A percentile compares a stretch with the other conserved stretches of the same genome.
Evolutionary conservation across 2,888 invertebrate genomes (phyloP).

Genomic region (Lathronympha strigana): DNA sequence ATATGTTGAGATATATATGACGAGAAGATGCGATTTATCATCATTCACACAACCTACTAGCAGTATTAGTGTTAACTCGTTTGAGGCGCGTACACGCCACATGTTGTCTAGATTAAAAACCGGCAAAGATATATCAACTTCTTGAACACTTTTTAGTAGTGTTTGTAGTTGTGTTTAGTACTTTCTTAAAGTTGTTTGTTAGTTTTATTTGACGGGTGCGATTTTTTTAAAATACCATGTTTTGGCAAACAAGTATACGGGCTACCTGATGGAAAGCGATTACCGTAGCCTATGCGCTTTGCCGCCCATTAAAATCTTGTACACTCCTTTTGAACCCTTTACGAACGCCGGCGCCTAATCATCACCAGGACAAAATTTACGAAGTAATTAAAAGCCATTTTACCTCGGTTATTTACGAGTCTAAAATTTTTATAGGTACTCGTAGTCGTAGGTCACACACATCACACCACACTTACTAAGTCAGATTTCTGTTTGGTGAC

Average conservation of each 20-base stretch:
- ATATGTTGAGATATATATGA: conserved; percentile 19
- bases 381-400: too few species aligned
- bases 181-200: conserved; percentile 30
- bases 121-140: background rate
- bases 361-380: conserved; percentile 18
- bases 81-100: conserved; percentile 15
- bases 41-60: conserved; percentile 34
- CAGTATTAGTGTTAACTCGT: conserved; percentile 31
- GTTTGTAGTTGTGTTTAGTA: background rate
- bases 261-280: too few species aligned
- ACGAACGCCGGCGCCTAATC: conserved; percentile 28
- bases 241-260: too few species aligned
- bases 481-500: too few species aligned
- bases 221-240: conserved; percentile 30
- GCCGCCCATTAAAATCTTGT: too few species aligned
- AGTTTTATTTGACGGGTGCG: conserved; percentile 33
- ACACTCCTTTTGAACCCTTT: too few species aligned
- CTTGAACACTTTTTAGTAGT: background rate
- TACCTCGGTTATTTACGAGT: too few species aligned
- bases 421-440: too few species aligned
- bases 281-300: too few species aligned
- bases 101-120: background rate
- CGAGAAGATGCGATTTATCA: conserved; percentile 16
- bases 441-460: too few species aligned
- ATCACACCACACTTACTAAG: too few species aligned